phyloP scores from a whole-genome alignment of 2,888 invertebrate species.

The Cephus rjabovi region DNA sequence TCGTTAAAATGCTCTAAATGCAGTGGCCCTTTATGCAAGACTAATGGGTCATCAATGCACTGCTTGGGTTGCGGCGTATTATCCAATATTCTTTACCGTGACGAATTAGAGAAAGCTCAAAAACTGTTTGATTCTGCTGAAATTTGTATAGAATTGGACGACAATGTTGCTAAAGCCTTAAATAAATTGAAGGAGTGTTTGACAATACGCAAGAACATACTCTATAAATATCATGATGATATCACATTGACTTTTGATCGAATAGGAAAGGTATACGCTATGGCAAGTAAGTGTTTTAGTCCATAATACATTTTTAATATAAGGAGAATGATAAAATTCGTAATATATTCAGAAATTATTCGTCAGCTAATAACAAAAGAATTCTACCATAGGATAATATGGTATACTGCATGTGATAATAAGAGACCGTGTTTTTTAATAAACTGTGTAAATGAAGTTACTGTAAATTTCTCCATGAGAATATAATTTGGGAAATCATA shows the following conservation, averaged over 20 bases:
- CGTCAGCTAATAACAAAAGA: too few species aligned
- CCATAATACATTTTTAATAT: constrained; percentile 1
- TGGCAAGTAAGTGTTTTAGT: constrained; percentile 63
- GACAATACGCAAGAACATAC: constrained; percentile 63
- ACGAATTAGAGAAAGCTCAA: constrained; percentile 55
- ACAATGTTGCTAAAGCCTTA: constrained; percentile 59
- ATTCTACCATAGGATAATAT: too few species aligned
- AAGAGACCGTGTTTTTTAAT: too few species aligned
- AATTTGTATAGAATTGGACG: constrained; percentile 35
- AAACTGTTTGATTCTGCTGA: constrained; percentile 45
- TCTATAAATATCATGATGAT: constrained; percentile 69
- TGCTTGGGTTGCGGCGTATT: constrained; percentile 55
- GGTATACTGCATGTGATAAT: too few species aligned
- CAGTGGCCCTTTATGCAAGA: constrained; percentile 48
- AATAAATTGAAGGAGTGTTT: constrained; percentile 66
- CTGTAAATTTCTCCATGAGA: too few species aligned
- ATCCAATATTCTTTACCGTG: constrained; percentile 43
- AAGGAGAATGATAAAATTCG: not conserved
- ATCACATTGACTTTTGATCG: constrained; percentile 67
- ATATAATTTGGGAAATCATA: too few species aligned
- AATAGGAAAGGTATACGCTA: constrained; percentile 69
- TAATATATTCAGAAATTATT: not conserved
- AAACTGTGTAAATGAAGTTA: too few species aligned
- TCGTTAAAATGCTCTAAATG: constrained; percentile 65
- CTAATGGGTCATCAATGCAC: constrained; percentile 44